Base-by-base conservation (phyloP, 2,888 invertebrate genomes). In the Tricholauxania praeusta region DNA sequence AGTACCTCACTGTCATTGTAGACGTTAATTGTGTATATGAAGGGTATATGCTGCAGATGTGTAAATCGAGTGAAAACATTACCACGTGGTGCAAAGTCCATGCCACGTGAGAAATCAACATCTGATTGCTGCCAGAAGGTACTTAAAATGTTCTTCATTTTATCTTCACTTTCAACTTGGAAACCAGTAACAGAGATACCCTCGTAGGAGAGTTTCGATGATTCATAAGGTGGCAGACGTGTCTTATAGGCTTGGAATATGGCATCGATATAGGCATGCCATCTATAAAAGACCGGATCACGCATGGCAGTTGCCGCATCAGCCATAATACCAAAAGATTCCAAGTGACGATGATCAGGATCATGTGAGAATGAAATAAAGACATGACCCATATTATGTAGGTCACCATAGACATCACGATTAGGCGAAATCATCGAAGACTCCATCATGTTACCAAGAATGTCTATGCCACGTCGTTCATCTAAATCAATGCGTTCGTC, bases 301-400 rank as follows among this genome's bases (percentile, higher is more conserved):
- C 95, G 89, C 94, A 95, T 95, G 0, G 95, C 93, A 0, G 94
- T 94, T 0, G 94, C 91, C 0, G 93, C 91, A 82, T 95, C 95
- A 0, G 94, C 94, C 91, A 95, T 95, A 28, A 94, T 92, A 51
- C 93, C 92, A 80, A 93, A 93, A 68, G 91, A 90, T 87, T 95
- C 95, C 93, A 94, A 82, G 68, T 83, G 82, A 68, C 84, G 82
- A 82, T 92, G 91, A 83, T 94, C 94, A 0, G 95, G 94, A 85
- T 96, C 95, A 82, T 95, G 95, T 4, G 91, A 88, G 83, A 91
- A 92, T 0, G 93, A 91, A 74, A 95, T 90, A 82, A 93, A 90
- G 8, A 93, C 91, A 82, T 96, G 95, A 0, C 94, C 94, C 88
- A 92, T 89, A 86, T 95, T 95, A 87, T 96, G 95, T 57, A 94